phyloP scores from a whole-genome alignment of 2,888 invertebrate genomes.

The Dicyrtomina minuta region DNA sequence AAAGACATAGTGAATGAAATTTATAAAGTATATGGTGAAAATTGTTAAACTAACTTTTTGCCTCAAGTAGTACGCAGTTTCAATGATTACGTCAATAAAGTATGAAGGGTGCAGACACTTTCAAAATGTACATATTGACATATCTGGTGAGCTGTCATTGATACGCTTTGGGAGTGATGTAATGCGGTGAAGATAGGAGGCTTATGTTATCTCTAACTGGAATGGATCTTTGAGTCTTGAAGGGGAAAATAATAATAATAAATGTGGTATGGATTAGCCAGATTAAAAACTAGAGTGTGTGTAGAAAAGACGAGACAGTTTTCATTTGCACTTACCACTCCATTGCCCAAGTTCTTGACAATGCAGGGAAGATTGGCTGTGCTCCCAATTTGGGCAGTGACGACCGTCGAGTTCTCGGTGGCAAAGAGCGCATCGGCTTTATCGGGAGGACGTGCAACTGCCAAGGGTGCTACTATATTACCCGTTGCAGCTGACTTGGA shows the following conservation, averaged over 20 bases:
- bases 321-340: constrained; percentile 68
- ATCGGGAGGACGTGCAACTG: constrained; percentile 32
- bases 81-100: too few relatives aligned
- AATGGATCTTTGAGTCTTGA: too few relatives aligned
- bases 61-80: too few relatives aligned
- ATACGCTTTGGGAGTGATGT: too few relatives aligned
- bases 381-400: constrained; percentile 81
- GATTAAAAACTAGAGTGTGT: constrained; percentile 2
- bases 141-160: too few relatives aligned
- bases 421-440: constrained; percentile 61
- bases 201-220: too few relatives aligned
- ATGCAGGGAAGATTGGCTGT: constrained; percentile 80
- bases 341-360: constrained; percentile 82
- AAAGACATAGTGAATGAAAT: too few relatives aligned
- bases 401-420: constrained; percentile 77
- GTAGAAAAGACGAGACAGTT: constrained; percentile 1
- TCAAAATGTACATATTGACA: too few relatives aligned
- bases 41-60: too few relatives aligned
- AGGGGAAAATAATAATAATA: not conserved
- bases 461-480: constrained; percentile 29
- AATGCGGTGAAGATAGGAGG: too few relatives aligned
- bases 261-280: not conserved
- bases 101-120: too few relatives aligned
- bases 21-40: too few relatives aligned
- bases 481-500: constrained; percentile 38